Evolutionary conservation across 2,888 invertebrate genomes (phyloP), one percentile per base, ranked within the genome.

Genomic region (Caenorhabditis imperialis): DNA sequence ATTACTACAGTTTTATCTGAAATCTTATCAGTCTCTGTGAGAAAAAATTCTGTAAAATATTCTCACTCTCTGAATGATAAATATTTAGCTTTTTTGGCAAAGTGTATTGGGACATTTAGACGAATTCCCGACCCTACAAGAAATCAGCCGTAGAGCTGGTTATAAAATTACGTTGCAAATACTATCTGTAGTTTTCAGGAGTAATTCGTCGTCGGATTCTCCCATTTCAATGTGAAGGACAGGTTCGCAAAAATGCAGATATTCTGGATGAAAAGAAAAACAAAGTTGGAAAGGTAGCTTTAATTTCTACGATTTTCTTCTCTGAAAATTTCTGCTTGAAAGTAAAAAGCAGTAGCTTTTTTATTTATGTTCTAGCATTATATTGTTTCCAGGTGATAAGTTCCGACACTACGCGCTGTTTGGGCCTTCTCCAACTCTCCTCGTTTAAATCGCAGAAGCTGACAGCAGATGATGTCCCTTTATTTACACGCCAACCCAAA

Each of bases 261-360:
- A 61, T 79, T 38, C 0, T 62, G 12, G 77, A 79, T 37, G 72
- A 75, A 30, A 75, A 75, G 45, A 65, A 63, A 14, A 77, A 77
- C 27, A 79, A 79, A 75, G 75, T 75, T 14, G 79, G 79, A 33
- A 65, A 74, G 60, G 78, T 78, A n/a, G n/a, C n/a, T n/a, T n/a
- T n/a, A n/a, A n/a, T n/a, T n/a, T n/a, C n/a, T n/a, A n/a, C n/a
- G n/a, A n/a, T n/a, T n/a, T n/a, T n/a, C n/a, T n/a, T n/a, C n/a
- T n/a, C n/a, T n/a, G n/a, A n/a, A n/a, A n/a, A n/a, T n/a, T n/a
- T n/a, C n/a, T n/a, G n/a, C n/a, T n/a, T n/a, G n/a, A n/a, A n/a
- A n/a, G n/a, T n/a, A n/a, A n/a, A n/a, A n/a, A n/a, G n/a, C 40
- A n/a, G 40, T 12, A 40, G n/a, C 5, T 40, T 40, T 14, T 22